Evolutionary conservation across 2,797 vertebrate species (phyloP).

Genomic region (Scomberomorus guttatus): DNA sequence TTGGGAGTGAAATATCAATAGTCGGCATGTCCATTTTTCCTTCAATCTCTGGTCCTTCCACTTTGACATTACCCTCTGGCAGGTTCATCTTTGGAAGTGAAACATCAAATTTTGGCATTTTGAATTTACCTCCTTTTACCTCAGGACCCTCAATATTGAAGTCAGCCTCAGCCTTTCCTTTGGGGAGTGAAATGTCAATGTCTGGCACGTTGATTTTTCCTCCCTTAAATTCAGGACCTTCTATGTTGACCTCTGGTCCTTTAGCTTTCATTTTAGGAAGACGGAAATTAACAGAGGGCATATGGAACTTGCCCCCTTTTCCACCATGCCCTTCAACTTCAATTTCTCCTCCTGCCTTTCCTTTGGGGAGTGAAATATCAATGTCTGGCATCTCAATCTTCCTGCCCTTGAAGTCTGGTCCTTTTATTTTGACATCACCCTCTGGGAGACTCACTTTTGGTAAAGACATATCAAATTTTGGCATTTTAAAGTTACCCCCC

Average conservation of each 20-base stretch:
- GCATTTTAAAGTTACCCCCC: conserved; percentile 61
- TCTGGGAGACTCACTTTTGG: conserved; percentile 63
- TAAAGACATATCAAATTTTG: conserved; percentile 67
- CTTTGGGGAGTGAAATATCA: conserved; percentile 57
- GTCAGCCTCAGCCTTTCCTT: conserved; percentile 49
- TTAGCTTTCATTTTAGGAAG: conserved; percentile 66
- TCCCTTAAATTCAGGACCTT: conserved; percentile 50
- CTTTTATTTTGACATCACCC: conserved; percentile 22
- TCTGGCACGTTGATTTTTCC: conserved; percentile 46
- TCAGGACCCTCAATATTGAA: conserved; percentile 35
- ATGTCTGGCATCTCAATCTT: conserved; percentile 54
- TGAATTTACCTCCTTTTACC: conserved; percentile 45
- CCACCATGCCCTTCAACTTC: conserved; percentile 23
- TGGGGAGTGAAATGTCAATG: conserved; percentile 57
- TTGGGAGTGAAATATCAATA: conserved; percentile 60
- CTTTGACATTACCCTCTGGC: conserved; percentile 47
- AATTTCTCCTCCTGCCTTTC: conserved; percentile 36
- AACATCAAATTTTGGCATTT: conserved; percentile 72
- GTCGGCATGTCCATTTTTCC: conserved; percentile 41
- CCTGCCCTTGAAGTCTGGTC: conserved; percentile 54
- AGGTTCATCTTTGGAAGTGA: conserved; percentile 64
- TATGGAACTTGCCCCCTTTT: conserved; percentile 43
- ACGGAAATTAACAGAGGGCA: conserved; percentile 53
- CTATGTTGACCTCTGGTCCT: conserved; percentile 30
- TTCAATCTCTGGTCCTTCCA: conserved; percentile 56